These are phyloP conservation scores for Globia sparganii DNA, from an alignment of 2,888 invertebrate genomes.

Conservation along the genomic window DNA sequence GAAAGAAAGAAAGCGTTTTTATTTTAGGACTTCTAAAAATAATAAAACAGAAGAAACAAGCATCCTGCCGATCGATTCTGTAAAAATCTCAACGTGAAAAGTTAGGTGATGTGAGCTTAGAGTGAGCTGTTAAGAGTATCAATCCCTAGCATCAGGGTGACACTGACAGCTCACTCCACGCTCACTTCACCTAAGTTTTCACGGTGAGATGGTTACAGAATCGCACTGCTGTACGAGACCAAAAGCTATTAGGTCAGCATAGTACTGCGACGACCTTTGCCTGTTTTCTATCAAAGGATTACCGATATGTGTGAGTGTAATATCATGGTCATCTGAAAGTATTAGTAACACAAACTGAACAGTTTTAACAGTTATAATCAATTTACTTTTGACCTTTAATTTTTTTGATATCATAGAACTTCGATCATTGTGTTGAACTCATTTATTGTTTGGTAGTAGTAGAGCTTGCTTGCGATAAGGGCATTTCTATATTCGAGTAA, in stretches of 20 bases:
- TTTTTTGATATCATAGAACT: too few species aligned
- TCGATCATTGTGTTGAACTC: background rate
- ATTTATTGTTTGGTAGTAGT: conserved; percentile 28
- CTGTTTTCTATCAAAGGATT: background rate
- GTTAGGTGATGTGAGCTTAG: too few species aligned
- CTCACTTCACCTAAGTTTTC: too few species aligned
- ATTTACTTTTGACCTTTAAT: conserved; percentile 9
- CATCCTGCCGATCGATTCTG: too few species aligned
- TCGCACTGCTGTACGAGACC: too few species aligned
- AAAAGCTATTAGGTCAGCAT: background rate
- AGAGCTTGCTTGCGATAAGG: background rate
- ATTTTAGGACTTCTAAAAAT: background rate
- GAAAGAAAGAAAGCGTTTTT: background rate
- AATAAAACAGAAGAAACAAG: background rate
- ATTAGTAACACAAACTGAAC: background rate
- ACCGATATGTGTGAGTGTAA: background rate
- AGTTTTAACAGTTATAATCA: background rate
- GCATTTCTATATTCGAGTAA: background rate
- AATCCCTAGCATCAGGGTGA: too few species aligned
- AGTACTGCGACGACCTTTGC: background rate
- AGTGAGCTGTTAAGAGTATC: too few species aligned
- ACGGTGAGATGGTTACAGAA: too few species aligned
- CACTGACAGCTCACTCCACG: too few species aligned
- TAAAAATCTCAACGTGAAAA: too few species aligned
- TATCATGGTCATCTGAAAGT: background rate